Base-by-base conservation (phyloP, 2,888 invertebrate genomes). In the Onchidella celtica region DNA sequence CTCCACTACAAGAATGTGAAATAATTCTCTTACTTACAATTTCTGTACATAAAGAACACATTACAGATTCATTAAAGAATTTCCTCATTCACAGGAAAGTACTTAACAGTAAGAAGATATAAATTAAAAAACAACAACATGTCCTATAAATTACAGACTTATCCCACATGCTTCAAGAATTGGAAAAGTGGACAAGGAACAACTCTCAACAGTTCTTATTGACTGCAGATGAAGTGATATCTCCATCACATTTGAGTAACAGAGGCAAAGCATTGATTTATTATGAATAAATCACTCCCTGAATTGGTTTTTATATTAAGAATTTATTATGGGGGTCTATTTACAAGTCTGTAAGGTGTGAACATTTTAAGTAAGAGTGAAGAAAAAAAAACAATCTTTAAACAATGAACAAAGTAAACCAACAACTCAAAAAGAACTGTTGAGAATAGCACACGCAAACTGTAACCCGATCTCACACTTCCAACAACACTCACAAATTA, bases 241-340 rank as follows among this genome's bases (percentile, higher is more conserved):
- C 6, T 11, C 38, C 3, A 27, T 40, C 40, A 27, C 34, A 4
- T 36, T 3, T 24, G 11, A 40, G 40, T 27, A n/a, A 55, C 34
- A 3, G 57, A 2, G 55, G 3, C 14, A 24, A 72, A 72, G 47
- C n/a, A n/a, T n/a, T 24, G 57, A 57, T 57, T 72, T 72, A 72
- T 72, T 72, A 34, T 29, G 3, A 72, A 72, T 72, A 55, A 72
- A 72, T 72, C 72, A 72, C 27, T 72, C 72, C 55, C 72, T 72
- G 72, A 47, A 55, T 57, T 34, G 21, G n/a, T 72, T 72, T 29
- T 32, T 32, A n/a, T 59, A 59, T 57, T 61, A 59, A 1, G 34
- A 55, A 55, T 29, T 27, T n/a, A 55, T 55, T 57, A 55, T 29
- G 34, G n/a, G n/a, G n/a, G 57, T 29, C 11, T 72, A 72, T 72